phyloP scores from a whole-genome alignment of 1,140 invertebrate species.

The Potamilus streckersoni region DNA sequence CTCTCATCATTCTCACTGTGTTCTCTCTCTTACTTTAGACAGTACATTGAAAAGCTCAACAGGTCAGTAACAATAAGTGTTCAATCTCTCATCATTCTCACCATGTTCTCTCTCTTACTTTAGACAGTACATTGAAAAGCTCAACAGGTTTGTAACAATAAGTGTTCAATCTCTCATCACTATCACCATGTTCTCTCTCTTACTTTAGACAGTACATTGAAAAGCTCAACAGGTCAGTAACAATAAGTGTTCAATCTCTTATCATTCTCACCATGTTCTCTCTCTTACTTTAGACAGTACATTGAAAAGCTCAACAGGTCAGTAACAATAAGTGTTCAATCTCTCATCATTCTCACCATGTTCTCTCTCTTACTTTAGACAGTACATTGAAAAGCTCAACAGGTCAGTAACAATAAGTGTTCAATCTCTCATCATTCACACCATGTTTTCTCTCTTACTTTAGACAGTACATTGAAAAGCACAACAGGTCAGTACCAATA shows the following conservation, averaged over 20 bases:
- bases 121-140: constrained; percentile 27
- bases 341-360: constrained; percentile 45
- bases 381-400: constrained; percentile 31
- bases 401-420: constrained; percentile 3
- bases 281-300: constrained; percentile 35
- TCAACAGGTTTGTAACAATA: background rate
- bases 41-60: constrained; percentile 31
- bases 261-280: constrained; percentile 43
- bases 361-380: constrained; percentile 35
- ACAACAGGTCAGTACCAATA: constrained; percentile 6
- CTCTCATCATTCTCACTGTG: constrained; percentile 45
- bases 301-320: constrained; percentile 19
- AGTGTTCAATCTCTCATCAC: constrained; percentile 41
- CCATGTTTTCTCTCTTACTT: constrained; percentile 39
- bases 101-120: constrained; percentile 40
- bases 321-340: constrained; percentile 31
- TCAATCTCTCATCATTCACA: constrained; percentile 45
- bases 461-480: constrained; percentile 27
- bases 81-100: constrained; percentile 45
- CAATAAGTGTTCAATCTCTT: constrained; percentile 34
- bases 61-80: background rate
- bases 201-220: constrained; percentile 37
- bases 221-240: constrained; percentile 6
- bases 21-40: constrained; percentile 35
- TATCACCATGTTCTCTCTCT: constrained; percentile 40